Percentiles rank a stretch among this genome's conserved stretches.
Conservation (phyloP, 2,888 invertebrate species). For the Synergus gifuensis region DNA sequence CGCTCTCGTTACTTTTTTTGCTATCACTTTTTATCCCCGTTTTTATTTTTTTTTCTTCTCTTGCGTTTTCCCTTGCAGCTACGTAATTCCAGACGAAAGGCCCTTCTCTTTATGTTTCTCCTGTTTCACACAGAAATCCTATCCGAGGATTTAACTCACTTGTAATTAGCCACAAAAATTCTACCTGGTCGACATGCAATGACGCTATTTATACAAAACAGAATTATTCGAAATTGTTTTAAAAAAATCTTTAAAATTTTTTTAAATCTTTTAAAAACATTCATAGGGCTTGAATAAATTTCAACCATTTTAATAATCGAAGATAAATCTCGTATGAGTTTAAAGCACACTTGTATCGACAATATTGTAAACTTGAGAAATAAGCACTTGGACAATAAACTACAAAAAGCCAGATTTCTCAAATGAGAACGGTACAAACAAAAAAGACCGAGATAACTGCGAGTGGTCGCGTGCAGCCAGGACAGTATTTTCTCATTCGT, state of each 20-base stretch:
- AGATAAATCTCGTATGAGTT: background rate
- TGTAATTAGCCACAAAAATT: slow-evolving; percentile 6
- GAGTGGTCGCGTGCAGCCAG: slow-evolving; percentile 13
- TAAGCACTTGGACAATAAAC: background rate
- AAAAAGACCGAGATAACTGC: slow-evolving; percentile 22
- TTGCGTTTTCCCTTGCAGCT: background rate
- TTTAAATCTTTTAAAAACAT: background rate
- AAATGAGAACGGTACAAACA: slow-evolving; percentile 1
- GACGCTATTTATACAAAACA: background rate
- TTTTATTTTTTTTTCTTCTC: background rate
- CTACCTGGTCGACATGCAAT: background rate
- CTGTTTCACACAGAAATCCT: background rate
- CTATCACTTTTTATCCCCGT: background rate
- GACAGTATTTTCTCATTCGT: slow-evolving; percentile 34
- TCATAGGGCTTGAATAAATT: background rate
- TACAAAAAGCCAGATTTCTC: slow-evolving; percentile 11
- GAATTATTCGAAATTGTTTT: background rate
- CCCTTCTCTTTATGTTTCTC: slow-evolving; percentile 14
- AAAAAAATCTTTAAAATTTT: no score
- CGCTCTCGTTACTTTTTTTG: slow-evolving; percentile 35
- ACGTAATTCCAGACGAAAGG: slow-evolving; percentile 1
- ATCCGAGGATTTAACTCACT: background rate
- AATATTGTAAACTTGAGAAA: background rate
- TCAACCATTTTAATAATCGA: background rate
- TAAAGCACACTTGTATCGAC: background rate